These are phyloP conservation scores for Odocoileus hemionus DNA, from an alignment of 2,113 vertebrate species.

Conservation along the genomic window DNA sequence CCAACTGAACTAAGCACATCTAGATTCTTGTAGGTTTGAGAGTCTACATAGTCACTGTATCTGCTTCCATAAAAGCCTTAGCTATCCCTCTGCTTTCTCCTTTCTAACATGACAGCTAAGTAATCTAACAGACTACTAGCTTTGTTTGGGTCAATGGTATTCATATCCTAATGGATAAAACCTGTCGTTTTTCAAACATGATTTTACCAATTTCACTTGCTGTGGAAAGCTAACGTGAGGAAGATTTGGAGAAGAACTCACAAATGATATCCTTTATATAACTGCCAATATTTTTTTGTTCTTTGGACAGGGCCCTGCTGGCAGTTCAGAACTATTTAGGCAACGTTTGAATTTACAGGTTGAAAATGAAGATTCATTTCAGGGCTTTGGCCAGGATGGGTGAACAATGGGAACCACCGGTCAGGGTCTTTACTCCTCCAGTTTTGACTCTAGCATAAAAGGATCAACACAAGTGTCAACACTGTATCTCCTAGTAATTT, in stretches of 20 bases:
- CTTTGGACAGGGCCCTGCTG: neutral
- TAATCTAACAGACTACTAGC: neutral
- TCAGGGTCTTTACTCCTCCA: neutral
- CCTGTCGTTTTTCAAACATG: neutral
- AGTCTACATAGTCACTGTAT: neutral
- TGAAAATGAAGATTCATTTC: conserved; percentile 21
- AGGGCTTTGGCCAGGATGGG: neutral
- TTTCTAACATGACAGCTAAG: neutral
- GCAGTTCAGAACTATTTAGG: neutral
- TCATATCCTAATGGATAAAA: neutral
- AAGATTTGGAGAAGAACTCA: neutral
- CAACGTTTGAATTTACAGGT: neutral
- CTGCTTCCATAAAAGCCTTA: neutral
- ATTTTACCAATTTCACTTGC: neutral
- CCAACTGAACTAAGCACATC: neutral
- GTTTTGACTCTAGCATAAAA: neutral
- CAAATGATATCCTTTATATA: neutral
- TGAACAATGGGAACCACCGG: neutral
- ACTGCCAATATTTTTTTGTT: neutral
- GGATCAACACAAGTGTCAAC: neutral
- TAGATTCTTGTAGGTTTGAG: neutral
- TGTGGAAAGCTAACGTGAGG: neutral
- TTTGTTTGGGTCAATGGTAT: neutral
- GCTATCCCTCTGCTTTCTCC: neutral
- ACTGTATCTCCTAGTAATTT: neutral